Percentiles rank a stretch among this genome's conserved stretches.
Conservation (phyloP, 2,797 vertebrate species). For the Austrolebias charrua region DNA sequence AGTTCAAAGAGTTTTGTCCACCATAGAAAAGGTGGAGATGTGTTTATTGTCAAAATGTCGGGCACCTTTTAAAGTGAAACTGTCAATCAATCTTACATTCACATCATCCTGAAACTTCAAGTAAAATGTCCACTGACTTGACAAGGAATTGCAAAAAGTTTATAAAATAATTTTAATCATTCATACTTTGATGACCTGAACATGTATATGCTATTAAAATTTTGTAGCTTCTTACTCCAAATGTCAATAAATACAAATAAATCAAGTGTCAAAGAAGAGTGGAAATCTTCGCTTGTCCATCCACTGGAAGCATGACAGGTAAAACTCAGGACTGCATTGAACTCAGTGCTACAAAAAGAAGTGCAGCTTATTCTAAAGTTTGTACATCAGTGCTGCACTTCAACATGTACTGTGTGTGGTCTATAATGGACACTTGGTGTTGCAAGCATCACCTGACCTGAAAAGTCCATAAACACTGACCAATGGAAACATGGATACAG, state of each 20-base stretch:
- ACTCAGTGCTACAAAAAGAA: conserved; percentile 34
- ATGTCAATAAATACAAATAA: conserved; percentile 35
- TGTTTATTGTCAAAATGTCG: conserved; percentile 28
- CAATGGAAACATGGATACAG: conserved; percentile 82
- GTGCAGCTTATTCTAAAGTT: conserved; percentile 9
- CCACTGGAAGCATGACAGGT: conserved; percentile 23
- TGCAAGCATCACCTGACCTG: conserved; percentile 81
- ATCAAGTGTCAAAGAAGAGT: background rate
- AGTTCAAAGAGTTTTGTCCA: conserved; percentile 7
- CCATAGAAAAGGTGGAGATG: background rate
- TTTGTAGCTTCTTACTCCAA: background rate
- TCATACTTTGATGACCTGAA: conserved; percentile 8
- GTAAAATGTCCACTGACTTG: conserved; percentile 44
- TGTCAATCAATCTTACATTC: conserved; percentile 4
- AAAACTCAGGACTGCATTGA: conserved; percentile 19
- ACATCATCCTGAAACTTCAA: conserved; percentile 47
- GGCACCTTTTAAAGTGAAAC: conserved; percentile 51
- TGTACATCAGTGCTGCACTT: conserved; percentile 21
- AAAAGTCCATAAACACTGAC: conserved; percentile 82
- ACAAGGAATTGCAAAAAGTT: conserved; percentile 14
- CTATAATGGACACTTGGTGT: conserved; percentile 75
- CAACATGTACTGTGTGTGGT: background rate
- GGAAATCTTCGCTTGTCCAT: conserved; percentile 8
- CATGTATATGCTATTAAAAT: background rate
- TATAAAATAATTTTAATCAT: conserved; percentile 27